Conservation (phyloP, 2,113 vertebrate genomes). For the Camelus bactrianus region DNA sequence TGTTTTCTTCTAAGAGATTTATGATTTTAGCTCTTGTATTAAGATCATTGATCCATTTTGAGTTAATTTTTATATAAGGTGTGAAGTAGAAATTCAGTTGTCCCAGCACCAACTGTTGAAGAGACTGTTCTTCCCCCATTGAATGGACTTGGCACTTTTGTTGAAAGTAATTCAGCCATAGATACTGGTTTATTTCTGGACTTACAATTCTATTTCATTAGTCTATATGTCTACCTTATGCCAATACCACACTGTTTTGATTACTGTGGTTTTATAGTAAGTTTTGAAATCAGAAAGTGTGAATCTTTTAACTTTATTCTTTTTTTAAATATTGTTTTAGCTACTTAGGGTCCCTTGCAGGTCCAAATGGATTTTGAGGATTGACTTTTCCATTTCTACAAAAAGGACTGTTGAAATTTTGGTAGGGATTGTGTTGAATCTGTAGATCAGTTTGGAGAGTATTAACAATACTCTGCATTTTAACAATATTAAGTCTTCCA, state of each 20-base stretch:
- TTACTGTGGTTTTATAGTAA: not conserved
- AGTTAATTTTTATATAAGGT: not conserved
- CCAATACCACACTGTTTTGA: not conserved
- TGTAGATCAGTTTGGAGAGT: not conserved
- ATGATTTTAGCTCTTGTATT: not conserved
- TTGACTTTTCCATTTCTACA: constrained; percentile 7
- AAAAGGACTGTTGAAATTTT: not conserved
- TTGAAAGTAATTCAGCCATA: not conserved
- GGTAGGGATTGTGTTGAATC: not conserved
- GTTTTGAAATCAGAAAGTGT: not conserved
- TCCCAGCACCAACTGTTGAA: not conserved
- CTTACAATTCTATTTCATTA: not conserved
- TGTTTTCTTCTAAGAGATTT: not conserved
- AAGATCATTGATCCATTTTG: not conserved
- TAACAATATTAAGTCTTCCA: not conserved
- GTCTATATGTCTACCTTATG: not conserved
- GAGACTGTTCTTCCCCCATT: not conserved
- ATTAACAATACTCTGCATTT: not conserved
- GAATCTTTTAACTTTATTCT: constrained; percentile 20
- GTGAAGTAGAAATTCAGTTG: not conserved
- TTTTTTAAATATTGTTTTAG: not conserved
- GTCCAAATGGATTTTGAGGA: not conserved
- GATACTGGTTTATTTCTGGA: not conserved
- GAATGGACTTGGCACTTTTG: not conserved
- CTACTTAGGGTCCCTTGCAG: not conserved